Percentiles rank a stretch among this genome's conserved stretches.
Conservation (phyloP, 2,113 vertebrate species). For the Saccopteryx leptura region DNA sequence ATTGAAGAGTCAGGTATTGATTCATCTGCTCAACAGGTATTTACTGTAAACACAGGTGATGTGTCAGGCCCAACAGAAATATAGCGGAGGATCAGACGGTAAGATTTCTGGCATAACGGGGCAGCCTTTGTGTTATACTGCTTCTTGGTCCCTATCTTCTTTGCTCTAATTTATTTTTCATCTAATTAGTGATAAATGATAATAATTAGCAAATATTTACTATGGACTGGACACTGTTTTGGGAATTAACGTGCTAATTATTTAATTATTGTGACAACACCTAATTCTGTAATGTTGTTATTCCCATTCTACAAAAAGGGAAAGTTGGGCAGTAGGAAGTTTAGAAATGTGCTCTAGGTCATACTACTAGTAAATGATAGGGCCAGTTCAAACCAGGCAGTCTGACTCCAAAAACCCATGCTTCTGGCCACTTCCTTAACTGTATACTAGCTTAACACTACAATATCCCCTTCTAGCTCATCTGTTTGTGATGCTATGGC, state of each 20-base stretch:
- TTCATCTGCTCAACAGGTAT: background rate
- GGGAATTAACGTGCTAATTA: background rate
- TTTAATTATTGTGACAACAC: background rate
- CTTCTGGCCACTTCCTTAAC: background rate
- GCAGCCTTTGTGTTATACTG: background rate
- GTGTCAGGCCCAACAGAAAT: background rate
- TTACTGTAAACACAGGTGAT: background rate
- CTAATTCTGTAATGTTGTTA: background rate
- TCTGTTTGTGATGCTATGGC: background rate
- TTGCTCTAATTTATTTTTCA: constrained; percentile 21
- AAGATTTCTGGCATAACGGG: background rate
- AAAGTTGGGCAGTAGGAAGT: background rate
- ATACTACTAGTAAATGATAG: background rate
- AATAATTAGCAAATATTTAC: constrained; percentile 30
- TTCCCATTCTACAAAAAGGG: background rate
- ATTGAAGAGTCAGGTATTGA: background rate
- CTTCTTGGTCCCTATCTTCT: constrained; percentile 31
- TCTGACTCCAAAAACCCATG: background rate
- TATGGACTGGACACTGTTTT: background rate
- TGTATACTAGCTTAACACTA: background rate
- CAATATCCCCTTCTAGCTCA: background rate
- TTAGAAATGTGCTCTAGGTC: background rate
- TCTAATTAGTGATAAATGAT: constrained; percentile 41
- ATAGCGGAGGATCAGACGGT: background rate
- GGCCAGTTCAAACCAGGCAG: background rate